Evolutionary conservation across 1,140 invertebrate genomes (phyloP).

Genomic region (Odontomachus brunneus): DNA sequence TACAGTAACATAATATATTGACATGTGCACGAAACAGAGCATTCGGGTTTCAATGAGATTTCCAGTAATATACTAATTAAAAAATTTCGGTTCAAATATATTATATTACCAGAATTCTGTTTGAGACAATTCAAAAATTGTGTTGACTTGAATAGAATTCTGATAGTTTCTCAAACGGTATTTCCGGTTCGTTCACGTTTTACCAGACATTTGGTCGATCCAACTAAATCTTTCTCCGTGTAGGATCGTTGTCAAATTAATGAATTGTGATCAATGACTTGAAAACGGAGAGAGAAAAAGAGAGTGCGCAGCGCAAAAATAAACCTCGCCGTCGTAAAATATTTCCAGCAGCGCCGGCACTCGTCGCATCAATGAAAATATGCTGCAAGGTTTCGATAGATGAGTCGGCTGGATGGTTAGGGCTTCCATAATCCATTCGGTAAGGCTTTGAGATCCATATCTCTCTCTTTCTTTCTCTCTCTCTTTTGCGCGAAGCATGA

Average conservation of each 20-base stretch:
- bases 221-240: no score
- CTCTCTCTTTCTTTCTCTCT: background rate
- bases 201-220: no score
- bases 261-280: background rate
- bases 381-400: conserved; percentile 73
- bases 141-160: no score
- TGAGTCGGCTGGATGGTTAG: conserved; percentile 64
- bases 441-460: conserved; percentile 63
- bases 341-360: conserved; percentile 44
- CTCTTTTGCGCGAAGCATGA: conserved; percentile 42
- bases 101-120: no score
- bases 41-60: no score
- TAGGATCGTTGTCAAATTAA: background rate
- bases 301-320: background rate
- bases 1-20: background rate
- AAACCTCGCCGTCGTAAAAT: conserved; percentile 2
- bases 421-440: conserved; percentile 76
- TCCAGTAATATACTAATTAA: no score
- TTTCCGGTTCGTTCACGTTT: no score
- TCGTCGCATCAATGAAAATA: conserved; percentile 73
- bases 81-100: no score
- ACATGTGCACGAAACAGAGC: no score
- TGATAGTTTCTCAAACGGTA: no score
- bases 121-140: no score
- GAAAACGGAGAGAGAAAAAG: conserved; percentile 1